Conservation (phyloP, 2,113 vertebrate genomes). For the Rhea americana region DNA sequence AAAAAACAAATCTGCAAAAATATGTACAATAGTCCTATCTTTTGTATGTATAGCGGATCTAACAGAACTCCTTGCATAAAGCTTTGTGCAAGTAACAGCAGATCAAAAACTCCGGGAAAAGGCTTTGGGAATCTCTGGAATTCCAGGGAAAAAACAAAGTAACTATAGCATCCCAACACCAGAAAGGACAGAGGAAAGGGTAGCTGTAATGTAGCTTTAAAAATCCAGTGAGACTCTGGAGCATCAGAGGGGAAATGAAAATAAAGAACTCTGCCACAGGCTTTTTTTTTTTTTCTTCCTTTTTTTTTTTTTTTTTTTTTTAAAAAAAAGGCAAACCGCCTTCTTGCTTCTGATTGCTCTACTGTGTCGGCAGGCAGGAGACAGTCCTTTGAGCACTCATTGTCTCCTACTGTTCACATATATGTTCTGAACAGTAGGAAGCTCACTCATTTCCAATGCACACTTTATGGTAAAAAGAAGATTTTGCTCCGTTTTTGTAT, state of each 20-base stretch:
- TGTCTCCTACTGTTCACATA: slow-evolving; percentile 58
- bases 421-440: slow-evolving; percentile 58
- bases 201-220: background rate
- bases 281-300: slow-evolving; percentile 26
- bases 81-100: background rate
- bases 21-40: background rate
- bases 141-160: background rate
- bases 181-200: background rate
- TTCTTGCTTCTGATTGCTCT: slow-evolving; percentile 60
- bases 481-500: slow-evolving; percentile 62
- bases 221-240: slow-evolving; percentile 10
- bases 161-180: background rate
- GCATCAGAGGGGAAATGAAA: slow-evolving; percentile 33
- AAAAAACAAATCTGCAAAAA: background rate
- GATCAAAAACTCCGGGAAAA: background rate
- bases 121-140: background rate
- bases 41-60: background rate
- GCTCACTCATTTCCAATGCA: slow-evolving; percentile 17
- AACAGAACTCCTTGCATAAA: background rate
- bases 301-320: slow-evolving; percentile 18
- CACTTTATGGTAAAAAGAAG: slow-evolving; percentile 44
- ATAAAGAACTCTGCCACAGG: slow-evolving; percentile 8
- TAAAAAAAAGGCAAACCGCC: slow-evolving; percentile 11
- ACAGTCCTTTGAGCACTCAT: slow-evolving; percentile 41
- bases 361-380: slow-evolving; percentile 30